phyloP scores from a whole-genome alignment of 2,888 invertebrate species.

The Microchrysa polita region DNA sequence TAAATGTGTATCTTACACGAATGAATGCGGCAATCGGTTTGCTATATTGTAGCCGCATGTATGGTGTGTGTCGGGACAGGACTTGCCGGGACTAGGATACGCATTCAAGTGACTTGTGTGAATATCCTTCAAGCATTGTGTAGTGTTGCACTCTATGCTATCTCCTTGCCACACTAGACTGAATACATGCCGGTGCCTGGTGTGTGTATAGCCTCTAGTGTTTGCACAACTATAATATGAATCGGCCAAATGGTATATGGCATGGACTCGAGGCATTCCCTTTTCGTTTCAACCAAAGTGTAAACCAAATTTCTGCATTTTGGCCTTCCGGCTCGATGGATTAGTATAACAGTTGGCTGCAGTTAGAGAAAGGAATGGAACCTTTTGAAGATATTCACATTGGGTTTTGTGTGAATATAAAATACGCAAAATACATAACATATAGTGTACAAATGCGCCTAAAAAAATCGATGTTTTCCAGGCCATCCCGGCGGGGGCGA shows the following conservation, averaged over 20 bases:
- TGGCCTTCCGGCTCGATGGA: constrained; percentile 41
- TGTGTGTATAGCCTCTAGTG: too few relatives aligned
- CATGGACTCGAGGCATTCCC: constrained; percentile 38
- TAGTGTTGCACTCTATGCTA: too few relatives aligned
- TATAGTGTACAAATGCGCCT: background rate
- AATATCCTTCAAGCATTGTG: constrained; percentile 15
- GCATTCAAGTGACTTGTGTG: constrained; percentile 24
- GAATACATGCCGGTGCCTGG: too few relatives aligned
- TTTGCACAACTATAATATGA: too few relatives aligned
- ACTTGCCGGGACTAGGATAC: too few relatives aligned
- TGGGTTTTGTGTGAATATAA: constrained; percentile 23
- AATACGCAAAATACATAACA: constrained; percentile 17
- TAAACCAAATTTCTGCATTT: constrained; percentile 48
- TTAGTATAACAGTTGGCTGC: constrained; percentile 38
- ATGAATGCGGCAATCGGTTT: constrained; percentile 13
- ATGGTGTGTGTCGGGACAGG: too few relatives aligned
- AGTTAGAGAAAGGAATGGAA: constrained; percentile 40
- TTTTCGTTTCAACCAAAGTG: constrained; percentile 46
- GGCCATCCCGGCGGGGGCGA: background rate
- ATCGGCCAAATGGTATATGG: background rate
- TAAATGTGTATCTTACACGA: background rate
- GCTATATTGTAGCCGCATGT: background rate
- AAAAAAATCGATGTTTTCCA: constrained; percentile 8
- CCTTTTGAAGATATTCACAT: constrained; percentile 34
- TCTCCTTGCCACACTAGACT: background rate